Percentiles rank a stretch among this genome's conserved stretches.
Conservation (phyloP, 1,140 invertebrate species). For the Zeugodacus cucurbitae region DNA sequence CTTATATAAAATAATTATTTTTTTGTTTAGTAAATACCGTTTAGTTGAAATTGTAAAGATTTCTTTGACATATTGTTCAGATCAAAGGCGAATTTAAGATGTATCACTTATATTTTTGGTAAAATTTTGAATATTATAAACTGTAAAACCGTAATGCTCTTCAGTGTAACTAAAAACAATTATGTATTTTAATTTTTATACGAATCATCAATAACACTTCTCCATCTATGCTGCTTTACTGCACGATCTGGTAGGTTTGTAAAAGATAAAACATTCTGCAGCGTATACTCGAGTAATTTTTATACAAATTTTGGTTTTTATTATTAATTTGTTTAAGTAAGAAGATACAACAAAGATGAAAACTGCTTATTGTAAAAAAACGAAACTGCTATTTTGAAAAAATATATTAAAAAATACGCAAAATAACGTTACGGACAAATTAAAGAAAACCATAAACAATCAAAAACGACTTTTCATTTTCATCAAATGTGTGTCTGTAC, state of each 20-base stretch:
- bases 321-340: conserved; percentile 35
- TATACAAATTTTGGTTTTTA: not conserved
- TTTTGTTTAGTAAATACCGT: conserved; percentile 35
- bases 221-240: not conserved
- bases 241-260: not conserved
- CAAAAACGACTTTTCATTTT: not conserved
- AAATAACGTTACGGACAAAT: conserved; percentile 19
- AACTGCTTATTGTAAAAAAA: not conserved
- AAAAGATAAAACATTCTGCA: not conserved
- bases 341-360: not conserved
- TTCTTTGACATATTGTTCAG: not conserved
- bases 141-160: not conserved
- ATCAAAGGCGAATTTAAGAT: not conserved
- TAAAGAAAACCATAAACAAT: conserved; percentile 33
- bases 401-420: not conserved
- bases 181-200: conserved; percentile 10
- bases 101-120: conserved; percentile 4
- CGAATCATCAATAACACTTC: not conserved
- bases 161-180: not conserved
- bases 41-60: conserved; percentile 41
- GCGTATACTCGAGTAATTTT: conserved; percentile 33
- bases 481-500: not conserved
- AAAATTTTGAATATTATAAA: conserved; percentile 16
- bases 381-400: not conserved
- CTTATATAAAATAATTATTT: not conserved